Percentiles rank a stretch among this genome's conserved stretches.
Evolutionary conservation across 2,113 vertebrate species (phyloP).

Genomic region (Elaphurus davidianus): DNA sequence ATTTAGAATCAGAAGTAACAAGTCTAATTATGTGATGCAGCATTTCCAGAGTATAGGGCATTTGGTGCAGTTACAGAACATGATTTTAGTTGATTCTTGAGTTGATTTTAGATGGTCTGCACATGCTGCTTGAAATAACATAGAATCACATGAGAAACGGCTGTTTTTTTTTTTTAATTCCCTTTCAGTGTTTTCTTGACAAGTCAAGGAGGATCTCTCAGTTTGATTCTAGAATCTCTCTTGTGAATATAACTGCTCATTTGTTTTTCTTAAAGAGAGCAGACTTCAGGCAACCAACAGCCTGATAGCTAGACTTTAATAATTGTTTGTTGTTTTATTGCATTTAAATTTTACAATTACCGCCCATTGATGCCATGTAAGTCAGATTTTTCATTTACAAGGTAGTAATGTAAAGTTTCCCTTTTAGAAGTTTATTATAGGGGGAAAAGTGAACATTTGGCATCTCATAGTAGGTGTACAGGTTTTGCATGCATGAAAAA

Average conservation of each 20-base stretch:
- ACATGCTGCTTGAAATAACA: background rate
- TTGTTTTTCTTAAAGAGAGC: background rate
- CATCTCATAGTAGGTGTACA: background rate
- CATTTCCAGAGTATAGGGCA: background rate
- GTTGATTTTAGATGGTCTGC: background rate
- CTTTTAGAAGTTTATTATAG: background rate
- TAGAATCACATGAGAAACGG: background rate
- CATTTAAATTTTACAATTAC: background rate
- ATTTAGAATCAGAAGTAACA: background rate
- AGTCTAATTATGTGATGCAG: background rate
- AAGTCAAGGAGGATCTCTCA: background rate
- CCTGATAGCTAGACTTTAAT: background rate
- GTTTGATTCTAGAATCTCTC: background rate
- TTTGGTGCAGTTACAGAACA: background rate
- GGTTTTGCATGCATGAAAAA: background rate
- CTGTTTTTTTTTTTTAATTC: background rate
- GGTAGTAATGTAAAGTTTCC: background rate
- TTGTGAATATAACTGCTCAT: background rate
- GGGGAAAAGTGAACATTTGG: background rate
- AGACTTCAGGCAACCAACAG: background rate
- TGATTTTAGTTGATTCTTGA: background rate
- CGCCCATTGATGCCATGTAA: background rate
- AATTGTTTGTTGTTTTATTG: background rate
- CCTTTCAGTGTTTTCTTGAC: background rate
- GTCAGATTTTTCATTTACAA: slow-evolving; percentile 6